Evolutionary conservation across 2,888 invertebrate species (phyloP), one percentile per base, ranked within the genome.

Genomic region (Napeogenes sylphis): DNA sequence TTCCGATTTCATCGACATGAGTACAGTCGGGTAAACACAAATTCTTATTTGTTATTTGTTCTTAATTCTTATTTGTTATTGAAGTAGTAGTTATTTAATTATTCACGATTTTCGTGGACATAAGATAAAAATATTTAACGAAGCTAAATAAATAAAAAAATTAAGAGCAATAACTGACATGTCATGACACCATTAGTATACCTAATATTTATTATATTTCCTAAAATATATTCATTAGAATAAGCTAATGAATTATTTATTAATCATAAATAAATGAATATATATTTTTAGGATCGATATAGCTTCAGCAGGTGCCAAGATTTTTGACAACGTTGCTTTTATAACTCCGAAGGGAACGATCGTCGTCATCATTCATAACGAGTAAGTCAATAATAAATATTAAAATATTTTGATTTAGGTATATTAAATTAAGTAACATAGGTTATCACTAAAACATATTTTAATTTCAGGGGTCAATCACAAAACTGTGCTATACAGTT

Each of bases 321-420:
- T 59, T 4, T 55, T 75, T 0, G 55, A 69, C 2, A 61, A 71
- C 14, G 75, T 73, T 0, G 79, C 78, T 4, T 83, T 82, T 67
- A 2, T 79, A 54, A 68, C 65, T 12, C 55, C 65, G 8, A 57
- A 59, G 38, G 63, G 61, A 4, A 68, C 67, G 5, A 62, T 63
- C 3, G 65, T 68, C 13, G 13, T 63, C 12, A 57, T 68, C 14
- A 46, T 68, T 6, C 45, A 61, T 56, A 68, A 68, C 38, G 58
- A 61, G 67, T 68, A 58, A 59, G 60, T 59, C 32, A 42, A 8
- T 12, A 45, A 57, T 12, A 12, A 35, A 6, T 30, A 32, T 8
- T 38, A 33, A 21, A 21, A 21, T 21, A 21, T 21, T 21, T 21
- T 21, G 21, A 21, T 21, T 21, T 21, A 21, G 21, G 21, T 13